Evolutionary conservation across 2,888 invertebrate genomes (phyloP).

Genomic region (Plebejus melissa): DNA sequence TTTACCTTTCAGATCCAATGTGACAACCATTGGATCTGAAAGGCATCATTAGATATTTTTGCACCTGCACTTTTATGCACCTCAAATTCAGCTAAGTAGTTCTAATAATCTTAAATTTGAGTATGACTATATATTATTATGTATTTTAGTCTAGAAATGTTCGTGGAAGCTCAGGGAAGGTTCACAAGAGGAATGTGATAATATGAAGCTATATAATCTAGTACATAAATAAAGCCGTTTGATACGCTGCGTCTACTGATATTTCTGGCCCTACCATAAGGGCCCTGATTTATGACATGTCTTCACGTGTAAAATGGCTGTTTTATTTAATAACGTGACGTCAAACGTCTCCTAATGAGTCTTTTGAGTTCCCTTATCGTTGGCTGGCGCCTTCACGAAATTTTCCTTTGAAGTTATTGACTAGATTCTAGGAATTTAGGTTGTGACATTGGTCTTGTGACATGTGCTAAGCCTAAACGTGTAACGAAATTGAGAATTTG

Average conservation of each 20-base stretch:
- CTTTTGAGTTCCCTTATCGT: slow-evolving; percentile 13
- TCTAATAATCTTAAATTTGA: too few species aligned
- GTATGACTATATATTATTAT: too few species aligned
- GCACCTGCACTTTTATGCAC: too few species aligned
- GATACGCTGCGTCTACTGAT: background rate
- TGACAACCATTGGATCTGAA: too few species aligned
- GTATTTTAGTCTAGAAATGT: too few species aligned
- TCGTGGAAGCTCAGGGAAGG: too few species aligned
- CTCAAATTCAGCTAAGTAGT: too few species aligned
- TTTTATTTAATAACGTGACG: slow-evolving; percentile 11
- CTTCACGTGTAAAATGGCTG: slow-evolving; percentile 5
- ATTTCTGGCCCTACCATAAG: background rate
- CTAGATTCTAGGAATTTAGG: background rate
- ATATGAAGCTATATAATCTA: too few species aligned
- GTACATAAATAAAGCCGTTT: background rate
- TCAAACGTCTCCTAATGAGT: slow-evolving; percentile 17
- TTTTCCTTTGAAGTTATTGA: background rate
- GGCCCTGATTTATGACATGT: background rate
- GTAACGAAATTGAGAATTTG: too few species aligned
- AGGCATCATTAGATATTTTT: too few species aligned
- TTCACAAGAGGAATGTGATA: too few species aligned
- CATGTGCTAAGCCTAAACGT: background rate
- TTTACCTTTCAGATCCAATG: too few species aligned
- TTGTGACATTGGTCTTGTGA: background rate
- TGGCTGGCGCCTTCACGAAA: background rate